Evolutionary conservation across 2,113 vertebrate genomes (phyloP), one percentile per base, ranked within the genome.

Genomic region (Labeo rohita): DNA sequence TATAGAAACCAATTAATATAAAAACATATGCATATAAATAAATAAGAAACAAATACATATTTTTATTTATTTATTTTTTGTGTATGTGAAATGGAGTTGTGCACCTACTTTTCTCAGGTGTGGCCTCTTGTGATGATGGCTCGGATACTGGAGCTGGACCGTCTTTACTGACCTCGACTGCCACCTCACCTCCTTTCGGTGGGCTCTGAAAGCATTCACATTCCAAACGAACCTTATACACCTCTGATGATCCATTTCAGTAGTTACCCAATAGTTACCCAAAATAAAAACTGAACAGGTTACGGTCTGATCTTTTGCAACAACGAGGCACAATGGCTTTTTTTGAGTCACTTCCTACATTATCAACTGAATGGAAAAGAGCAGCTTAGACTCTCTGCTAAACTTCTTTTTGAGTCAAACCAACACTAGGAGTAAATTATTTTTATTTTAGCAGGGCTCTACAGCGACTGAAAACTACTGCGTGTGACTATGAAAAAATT

Each of bases 51-150:
- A 28, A 28, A 28, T 28, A 28, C 2, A 28, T 28, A 28, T 28
- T 2, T 28, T 28, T 28, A 28, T 28, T 28, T 28, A 28, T 28
- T 28, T 28, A 28, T 28, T 28, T 28, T 28, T 1, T 28, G 28
- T 28, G 28, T 28, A 28, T 28, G 65, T 36, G 65, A 16, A 70
- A 70, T 21, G 59, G 1, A 4, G 0, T 36, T 15, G 28, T 15
- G 36, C 13, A 21, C 39, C 86, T 93, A 99, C 97, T 96, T 93
- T 99, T 99, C 88, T 99, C 98, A 36, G 97, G 96, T 0, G 97
- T 97, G 83, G 95, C 85, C 93, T 99, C 98, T 92, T 97, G 97
- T 87, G 96, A 96, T 2, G 96, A 96, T 0, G 96, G 94, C 90
- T 99, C 97, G 3, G 97, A 96, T 6, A 90, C 94, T 3, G 96